A percentile compares a stretch with the other conserved stretches of the same genome.
Evolutionary conservation across 30 jellyfish, hydroid and myxozoan genomes (phyloP).

Genomic region (Mastigias papua): DNA sequence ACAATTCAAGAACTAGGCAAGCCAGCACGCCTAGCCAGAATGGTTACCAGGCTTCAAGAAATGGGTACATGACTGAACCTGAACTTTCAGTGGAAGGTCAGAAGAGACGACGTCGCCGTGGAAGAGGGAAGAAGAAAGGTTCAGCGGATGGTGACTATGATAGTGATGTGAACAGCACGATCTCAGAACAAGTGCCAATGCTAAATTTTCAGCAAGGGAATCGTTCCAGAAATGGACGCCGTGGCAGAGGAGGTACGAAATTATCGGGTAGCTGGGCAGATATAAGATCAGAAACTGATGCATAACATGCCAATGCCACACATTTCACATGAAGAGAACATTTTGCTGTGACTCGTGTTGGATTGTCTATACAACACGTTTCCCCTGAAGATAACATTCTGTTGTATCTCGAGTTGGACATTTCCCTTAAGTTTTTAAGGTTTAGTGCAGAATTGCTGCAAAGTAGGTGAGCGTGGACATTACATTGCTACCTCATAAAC

Average conservation of each 20-base stretch:
- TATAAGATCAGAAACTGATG: slow-evolving; percentile 74
- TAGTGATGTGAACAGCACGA: slow-evolving; percentile 92
- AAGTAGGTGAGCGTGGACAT: no score
- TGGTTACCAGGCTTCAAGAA: no score
- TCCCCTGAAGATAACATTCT: no score
- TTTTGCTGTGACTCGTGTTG: no score
- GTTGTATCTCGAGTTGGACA: no score
- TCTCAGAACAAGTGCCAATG: slow-evolving; percentile 97
- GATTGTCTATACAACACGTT: no score
- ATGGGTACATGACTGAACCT: slow-evolving; percentile 93
- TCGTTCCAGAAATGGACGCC: slow-evolving; percentile 43
- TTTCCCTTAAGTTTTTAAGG: no score
- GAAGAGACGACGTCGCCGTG: slow-evolving; percentile 64
- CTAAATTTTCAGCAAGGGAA: slow-evolving; percentile 43
- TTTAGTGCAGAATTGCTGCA: no score
- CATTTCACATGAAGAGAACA: no score
- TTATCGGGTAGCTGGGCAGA: slow-evolving; percentile 99
- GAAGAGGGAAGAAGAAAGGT: slow-evolving; percentile 55
- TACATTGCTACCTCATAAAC: no score
- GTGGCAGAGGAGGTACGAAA: slow-evolving; percentile 64
- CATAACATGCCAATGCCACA: neutral
- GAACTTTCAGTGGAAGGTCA: slow-evolving; percentile 52
- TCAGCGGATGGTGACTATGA: slow-evolving; percentile 79
- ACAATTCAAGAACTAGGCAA: no score
- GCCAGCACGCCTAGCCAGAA: no score